Conservation (phyloP, 1,140 invertebrate genomes). For the Orius insidiosus region DNA sequence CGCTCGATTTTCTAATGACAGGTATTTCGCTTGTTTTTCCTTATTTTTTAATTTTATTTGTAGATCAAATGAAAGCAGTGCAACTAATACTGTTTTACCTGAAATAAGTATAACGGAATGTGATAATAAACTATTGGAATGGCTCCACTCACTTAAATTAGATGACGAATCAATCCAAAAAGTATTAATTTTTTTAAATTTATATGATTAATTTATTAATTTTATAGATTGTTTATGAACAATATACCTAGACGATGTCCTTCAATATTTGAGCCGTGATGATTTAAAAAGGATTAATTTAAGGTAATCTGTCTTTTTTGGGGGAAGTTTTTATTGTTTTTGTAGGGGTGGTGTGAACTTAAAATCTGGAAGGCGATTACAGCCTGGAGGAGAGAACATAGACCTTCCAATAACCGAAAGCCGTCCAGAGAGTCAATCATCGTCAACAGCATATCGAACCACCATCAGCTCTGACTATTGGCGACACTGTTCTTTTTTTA, state of each 20-base stretch:
- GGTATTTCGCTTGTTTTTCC: too few relatives aligned
- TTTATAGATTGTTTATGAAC: conserved; percentile 47
- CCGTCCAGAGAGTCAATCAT: too few relatives aligned
- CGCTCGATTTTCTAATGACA: not conserved
- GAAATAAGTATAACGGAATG: conserved; percentile 18
- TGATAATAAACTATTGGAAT: conserved; percentile 34
- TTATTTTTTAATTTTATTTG: not conserved
- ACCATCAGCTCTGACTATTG: too few relatives aligned
- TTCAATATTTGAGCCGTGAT: conserved; percentile 51
- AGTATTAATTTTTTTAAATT: conserved; percentile 22
- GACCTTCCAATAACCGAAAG: conserved; percentile 5
- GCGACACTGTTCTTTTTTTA: too few relatives aligned
- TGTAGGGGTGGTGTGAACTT: conserved; percentile 38
- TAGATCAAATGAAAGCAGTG: not conserved
- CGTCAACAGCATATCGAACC: too few relatives aligned
- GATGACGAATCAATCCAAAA: conserved; percentile 37
- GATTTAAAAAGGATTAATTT: conserved; percentile 56
- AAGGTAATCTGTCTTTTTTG: conserved; percentile 31
- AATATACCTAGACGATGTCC: conserved; percentile 62
- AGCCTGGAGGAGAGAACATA: conserved; percentile 24
- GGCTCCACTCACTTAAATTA: conserved; percentile 37
- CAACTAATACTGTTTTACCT: not conserved
- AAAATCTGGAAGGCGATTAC: conserved; percentile 38
- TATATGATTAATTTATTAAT: conserved; percentile 17
- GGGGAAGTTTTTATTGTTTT: conserved; percentile 15